phyloP scores from a whole-genome alignment of 2,888 invertebrate genomes.

The Microctonus brassicae region DNA sequence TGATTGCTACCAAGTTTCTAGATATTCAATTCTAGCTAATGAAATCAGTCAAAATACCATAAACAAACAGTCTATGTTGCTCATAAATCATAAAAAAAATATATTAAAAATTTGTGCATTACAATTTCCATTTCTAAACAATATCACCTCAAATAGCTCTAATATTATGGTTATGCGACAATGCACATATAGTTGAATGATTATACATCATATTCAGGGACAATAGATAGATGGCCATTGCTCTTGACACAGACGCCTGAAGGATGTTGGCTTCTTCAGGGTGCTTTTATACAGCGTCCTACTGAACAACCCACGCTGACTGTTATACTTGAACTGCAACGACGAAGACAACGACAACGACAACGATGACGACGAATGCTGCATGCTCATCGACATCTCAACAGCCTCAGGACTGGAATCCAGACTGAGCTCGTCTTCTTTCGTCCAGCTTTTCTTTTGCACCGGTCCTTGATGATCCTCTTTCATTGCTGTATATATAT shows the following conservation, averaged over 20 bases:
- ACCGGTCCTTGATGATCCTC: not conserved
- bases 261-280: constrained; percentile 67
- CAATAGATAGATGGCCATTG: constrained; percentile 36
- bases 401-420: constrained; percentile 61
- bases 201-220: constrained; percentile 11
- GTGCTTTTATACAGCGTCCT: constrained; percentile 61
- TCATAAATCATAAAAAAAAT: no score
- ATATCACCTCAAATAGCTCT: no score
- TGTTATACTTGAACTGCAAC: constrained; percentile 37
- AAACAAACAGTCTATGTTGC: no score
- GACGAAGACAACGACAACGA: no score
- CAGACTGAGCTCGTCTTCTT: constrained; percentile 47
- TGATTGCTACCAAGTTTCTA: no score
- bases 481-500: not conserved
- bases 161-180: no score
- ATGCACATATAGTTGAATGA: no score
- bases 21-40: no score
- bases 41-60: no score
- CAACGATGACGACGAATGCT: not conserved
- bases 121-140: no score
- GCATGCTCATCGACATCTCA: constrained; percentile 62
- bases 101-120: no score
- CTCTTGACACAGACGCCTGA: constrained; percentile 55
- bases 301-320: constrained; percentile 68
- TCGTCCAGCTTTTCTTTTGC: constrained; percentile 16